A percentile compares a stretch with the other conserved stretches of the same genome.
These are phyloP conservation scores for Timema cristinae DNA, from an alignment of 2,888 invertebrate genomes.

Conservation along the genomic window DNA sequence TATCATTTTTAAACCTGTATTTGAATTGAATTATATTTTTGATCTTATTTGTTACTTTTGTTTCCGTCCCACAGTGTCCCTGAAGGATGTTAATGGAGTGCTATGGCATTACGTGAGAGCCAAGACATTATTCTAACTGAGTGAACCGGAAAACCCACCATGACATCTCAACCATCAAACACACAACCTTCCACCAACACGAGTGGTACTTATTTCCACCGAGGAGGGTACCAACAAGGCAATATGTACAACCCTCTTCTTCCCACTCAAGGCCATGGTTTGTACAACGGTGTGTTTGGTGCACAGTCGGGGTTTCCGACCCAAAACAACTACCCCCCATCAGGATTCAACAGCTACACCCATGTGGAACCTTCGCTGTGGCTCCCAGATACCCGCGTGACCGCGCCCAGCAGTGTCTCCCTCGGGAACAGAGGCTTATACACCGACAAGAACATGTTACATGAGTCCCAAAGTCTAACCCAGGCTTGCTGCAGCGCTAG, in stretches of 20 bases:
- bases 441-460: slow-evolving; percentile 21
- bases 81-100: no score
- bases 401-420: slow-evolving; percentile 19
- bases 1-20: no score
- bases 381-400: slow-evolving; percentile 27
- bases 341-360: slow-evolving; percentile 24
- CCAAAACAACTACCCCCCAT: slow-evolving; percentile 26
- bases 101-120: no score
- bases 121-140: no score
- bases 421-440: slow-evolving; percentile 21
- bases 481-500: slow-evolving; percentile 24
- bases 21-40: no score
- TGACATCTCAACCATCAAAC: slow-evolving; percentile 1
- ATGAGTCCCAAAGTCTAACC: slow-evolving; percentile 17
- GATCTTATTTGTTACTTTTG: no score
- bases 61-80: no score
- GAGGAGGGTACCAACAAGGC: slow-evolving; percentile 27
- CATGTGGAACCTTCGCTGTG: slow-evolving; percentile 27
- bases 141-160: background rate
- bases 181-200: slow-evolving; percentile 15
- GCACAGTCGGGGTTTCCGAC: slow-evolving; percentile 24
- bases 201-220: slow-evolving; percentile 23
- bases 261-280: slow-evolving; percentile 23
- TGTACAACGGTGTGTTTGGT: slow-evolving; percentile 28
- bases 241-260: slow-evolving; percentile 27